Percentiles rank a stretch among this genome's conserved stretches.
Evolutionary conservation across 2,113 vertebrate genomes (phyloP).

Genomic region (Spea multiplicata): DNA sequence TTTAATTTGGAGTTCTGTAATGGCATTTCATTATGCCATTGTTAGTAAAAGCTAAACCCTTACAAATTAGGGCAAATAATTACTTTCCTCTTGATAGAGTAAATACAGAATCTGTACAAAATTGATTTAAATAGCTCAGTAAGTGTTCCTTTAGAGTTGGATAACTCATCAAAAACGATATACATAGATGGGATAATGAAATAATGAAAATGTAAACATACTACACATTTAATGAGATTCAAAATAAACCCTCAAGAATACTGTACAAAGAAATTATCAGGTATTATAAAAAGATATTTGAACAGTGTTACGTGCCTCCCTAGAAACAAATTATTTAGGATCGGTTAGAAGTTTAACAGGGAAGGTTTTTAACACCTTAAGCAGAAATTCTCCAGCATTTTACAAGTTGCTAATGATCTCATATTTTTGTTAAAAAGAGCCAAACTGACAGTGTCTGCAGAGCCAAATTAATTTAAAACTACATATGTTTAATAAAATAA

Average conservation of each 20-base stretch:
- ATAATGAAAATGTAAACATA: conserved; percentile 28
- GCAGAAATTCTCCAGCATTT: too few species aligned
- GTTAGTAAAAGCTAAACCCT: conserved; percentile 13
- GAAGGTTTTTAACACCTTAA: too few species aligned
- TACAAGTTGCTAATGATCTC: too few species aligned
- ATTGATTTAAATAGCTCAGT: conserved; percentile 33
- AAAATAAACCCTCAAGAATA: not conserved
- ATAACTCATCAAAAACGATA: conserved; percentile 26
- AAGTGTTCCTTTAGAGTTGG: conserved; percentile 15
- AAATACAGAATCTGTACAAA: conserved; percentile 14
- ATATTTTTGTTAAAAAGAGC: too few species aligned
- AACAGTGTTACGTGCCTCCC: too few species aligned
- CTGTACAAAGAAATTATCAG: not conserved
- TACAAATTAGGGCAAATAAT: conserved; percentile 26
- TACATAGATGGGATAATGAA: conserved; percentile 9
- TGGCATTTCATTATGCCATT: not conserved
- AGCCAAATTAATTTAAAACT: too few species aligned
- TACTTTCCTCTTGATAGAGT: conserved; percentile 11
- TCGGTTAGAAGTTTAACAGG: too few species aligned
- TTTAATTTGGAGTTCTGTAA: not conserved
- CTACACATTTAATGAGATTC: conserved; percentile 17
- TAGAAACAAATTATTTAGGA: too few species aligned
- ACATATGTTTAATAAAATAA: too few species aligned
- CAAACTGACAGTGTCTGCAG: too few species aligned
- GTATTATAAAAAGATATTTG: not conserved